Conservation (phyloP, 2,113 vertebrate genomes). For the Ginglymostoma cirratum region DNA sequence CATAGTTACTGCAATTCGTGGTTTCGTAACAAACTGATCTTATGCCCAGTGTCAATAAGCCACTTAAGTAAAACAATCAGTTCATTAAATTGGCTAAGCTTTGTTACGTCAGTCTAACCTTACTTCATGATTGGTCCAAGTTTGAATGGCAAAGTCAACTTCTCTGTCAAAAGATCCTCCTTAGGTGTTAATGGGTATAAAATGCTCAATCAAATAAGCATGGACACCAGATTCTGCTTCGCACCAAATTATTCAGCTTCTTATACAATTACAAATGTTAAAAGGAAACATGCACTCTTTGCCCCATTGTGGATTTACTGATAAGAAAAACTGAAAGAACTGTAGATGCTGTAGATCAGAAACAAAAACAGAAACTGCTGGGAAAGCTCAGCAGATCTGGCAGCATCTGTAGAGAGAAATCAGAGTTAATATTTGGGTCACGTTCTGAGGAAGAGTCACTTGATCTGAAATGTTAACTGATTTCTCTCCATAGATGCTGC, state of each 20-base stretch:
- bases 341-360: too few relatives aligned
- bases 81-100: background rate
- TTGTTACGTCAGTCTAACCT: background rate
- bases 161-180: background rate
- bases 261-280: background rate
- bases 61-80: background rate
- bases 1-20: background rate
- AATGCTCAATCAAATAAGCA: background rate
- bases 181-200: background rate
- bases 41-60: background rate
- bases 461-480: too few relatives aligned
- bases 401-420: too few relatives aligned
- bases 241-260: background rate
- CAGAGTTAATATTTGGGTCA: too few relatives aligned
- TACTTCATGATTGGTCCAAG: background rate
- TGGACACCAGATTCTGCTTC: background rate
- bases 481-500: too few relatives aligned
- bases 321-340: background rate
- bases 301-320: background rate
- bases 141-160: background rate
- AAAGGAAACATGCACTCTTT: background rate
- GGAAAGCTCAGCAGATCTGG: too few relatives aligned
- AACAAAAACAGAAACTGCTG: too few relatives aligned
- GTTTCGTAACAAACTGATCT: background rate
- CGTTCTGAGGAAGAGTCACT: too few relatives aligned